Percentiles rank a stretch among this genome's conserved stretches.
These are phyloP conservation scores for Stictonetta naevosa DNA, from an alignment of 2,113 vertebrate species.

Conservation along the genomic window DNA sequence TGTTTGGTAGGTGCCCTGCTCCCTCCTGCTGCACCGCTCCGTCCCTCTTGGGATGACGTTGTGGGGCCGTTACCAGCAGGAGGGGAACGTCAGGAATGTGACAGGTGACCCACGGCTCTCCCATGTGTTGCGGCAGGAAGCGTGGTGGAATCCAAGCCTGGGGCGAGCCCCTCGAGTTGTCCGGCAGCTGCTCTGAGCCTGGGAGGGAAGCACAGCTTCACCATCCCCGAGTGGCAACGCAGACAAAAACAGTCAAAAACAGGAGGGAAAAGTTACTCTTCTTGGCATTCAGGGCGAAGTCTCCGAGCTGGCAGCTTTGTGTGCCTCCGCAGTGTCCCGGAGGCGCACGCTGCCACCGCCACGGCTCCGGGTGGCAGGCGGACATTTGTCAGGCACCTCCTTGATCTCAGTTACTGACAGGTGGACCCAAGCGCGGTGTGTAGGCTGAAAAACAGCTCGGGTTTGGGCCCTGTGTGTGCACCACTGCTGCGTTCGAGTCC, in stretches of 20 bases:
- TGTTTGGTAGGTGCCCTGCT: neutral
- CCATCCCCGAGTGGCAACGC: fast-evolving
- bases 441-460: neutral
- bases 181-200: neutral
- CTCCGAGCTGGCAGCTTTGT: neutral
- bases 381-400: neutral
- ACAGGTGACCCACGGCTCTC: neutral
- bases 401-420: neutral
- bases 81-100: neutral
- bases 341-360: fast-evolving
- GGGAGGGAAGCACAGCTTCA: neutral
- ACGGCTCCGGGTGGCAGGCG: neutral
- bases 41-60: neutral
- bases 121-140: neutral
- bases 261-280: neutral
- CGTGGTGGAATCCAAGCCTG: neutral
- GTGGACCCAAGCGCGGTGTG: neutral
- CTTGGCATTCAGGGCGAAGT: neutral
- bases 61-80: neutral
- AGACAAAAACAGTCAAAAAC: too few relatives aligned
- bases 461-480: neutral
- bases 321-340: neutral
- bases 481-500: neutral
- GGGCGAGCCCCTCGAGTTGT: neutral
- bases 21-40: neutral